A percentile compares a stretch with the other conserved stretches of the same genome.
Conservation (phyloP, 2,113 vertebrate species). For the Microtus richardsoni region DNA sequence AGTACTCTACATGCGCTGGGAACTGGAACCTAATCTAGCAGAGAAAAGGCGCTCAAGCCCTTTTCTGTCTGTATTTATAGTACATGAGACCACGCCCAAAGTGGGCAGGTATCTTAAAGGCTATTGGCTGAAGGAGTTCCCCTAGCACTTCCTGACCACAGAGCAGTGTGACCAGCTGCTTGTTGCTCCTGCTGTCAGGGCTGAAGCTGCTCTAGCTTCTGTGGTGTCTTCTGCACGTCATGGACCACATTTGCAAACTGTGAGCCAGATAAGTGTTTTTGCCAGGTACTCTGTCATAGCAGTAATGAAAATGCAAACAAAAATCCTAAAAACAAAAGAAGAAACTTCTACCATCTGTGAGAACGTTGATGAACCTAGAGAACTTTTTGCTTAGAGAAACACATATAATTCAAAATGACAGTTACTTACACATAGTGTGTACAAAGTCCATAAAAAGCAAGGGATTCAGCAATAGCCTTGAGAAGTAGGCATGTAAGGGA, state of each 20-base stretch:
- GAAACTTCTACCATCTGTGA: neutral
- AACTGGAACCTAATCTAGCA: no score
- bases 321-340: neutral
- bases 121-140: no score
- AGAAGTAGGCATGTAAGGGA: fast-evolving
- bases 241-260: neutral
- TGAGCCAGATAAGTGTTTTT: neutral
- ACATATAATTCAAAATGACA: neutral
- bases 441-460: neutral
- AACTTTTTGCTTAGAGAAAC: neutral
- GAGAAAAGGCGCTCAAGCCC: no score
- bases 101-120: no score
- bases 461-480: neutral
- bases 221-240: neutral
- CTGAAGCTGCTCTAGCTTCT: neutral
- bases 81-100: no score
- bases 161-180: neutral
- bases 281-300: neutral
- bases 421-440: neutral
- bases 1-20: no score
- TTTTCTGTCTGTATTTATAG: no score
- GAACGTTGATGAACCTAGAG: neutral
- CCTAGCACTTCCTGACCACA: neutral
- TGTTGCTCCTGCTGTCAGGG: neutral
- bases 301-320: neutral